Base-by-base conservation (phyloP, 92 coral and sea anemone genomes). In the Hydrozoanthus gracilis region DNA sequence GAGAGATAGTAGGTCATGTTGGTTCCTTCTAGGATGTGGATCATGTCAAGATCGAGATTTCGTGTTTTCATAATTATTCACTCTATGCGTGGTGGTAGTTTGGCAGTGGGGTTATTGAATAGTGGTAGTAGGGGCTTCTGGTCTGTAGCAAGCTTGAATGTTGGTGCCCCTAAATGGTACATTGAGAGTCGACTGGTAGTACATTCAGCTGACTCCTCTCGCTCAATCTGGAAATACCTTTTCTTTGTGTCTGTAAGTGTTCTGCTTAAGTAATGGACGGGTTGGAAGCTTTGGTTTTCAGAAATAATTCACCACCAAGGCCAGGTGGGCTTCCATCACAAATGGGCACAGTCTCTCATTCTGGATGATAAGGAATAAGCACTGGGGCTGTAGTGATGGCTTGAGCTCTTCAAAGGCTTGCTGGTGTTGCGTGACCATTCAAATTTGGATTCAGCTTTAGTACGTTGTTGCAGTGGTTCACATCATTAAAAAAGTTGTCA, bases 41-140 rank as follows among this genome's bases (percentile, higher is more conserved):
- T 55, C 44, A 69, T 87, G 86, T 90, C 83, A 87, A 27, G 2
- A 0, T 27, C 39, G 39, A 27, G 39, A 27, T 27, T 27, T 27
- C 2, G 39, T 2, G 39, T 89, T 78, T 92, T 92, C 91, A 92
- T 89, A 45, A 88, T 73, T 18, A 92, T 82, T 20, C 90, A 49
- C 75, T 87, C 88, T 60, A 92, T 72, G 77, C 93, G n/a, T 76
- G 94, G 92, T 44, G 95, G 91, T 45, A 90, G 84, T 76, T 92
- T 92, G n/a, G 93, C 93, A 88, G 62, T 17, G 92, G 91, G 4
- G 39, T 27, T 27, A 27, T 27, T 27, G 39, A 27, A 27, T 27
- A 27, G 39, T 2, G 39, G 39, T 27, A 89, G 86, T 52, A 92
- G 71, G 27, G 92, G 94, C 49, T 92, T 92, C 61, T 92, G 94